Conservation (phyloP, 2,113 vertebrate species). For the Saccopteryx leptura region DNA sequence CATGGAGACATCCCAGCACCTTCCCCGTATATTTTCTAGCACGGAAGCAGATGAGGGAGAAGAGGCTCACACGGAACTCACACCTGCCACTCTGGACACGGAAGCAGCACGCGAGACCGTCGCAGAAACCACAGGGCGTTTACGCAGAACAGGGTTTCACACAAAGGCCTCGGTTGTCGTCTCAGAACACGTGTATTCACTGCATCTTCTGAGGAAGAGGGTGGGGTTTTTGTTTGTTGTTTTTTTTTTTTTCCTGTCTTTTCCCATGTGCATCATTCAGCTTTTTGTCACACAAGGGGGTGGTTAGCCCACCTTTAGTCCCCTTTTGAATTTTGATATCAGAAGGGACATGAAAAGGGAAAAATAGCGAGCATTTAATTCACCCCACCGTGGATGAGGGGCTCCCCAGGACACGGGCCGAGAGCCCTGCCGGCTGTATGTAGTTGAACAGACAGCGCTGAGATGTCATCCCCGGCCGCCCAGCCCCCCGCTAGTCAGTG, state of each 20-base stretch:
- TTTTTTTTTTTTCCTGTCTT: neutral
- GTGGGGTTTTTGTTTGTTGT: neutral
- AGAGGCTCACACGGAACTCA: slow-evolving; percentile 70
- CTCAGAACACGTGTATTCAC: neutral
- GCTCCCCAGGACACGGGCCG: neutral
- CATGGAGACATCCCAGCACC: neutral
- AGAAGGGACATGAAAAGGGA: neutral
- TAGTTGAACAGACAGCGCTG: neutral
- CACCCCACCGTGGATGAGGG: too few relatives aligned
- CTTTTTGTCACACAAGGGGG: neutral
- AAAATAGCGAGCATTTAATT: neutral
- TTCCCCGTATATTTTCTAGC: slow-evolving; percentile 60
- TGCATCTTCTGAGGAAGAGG: neutral
- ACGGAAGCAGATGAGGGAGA: slow-evolving; percentile 72
- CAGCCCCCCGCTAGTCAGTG: neutral
- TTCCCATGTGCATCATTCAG: neutral
- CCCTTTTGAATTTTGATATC: neutral
- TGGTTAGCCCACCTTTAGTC: neutral
- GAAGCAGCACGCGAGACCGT: slow-evolving; percentile 73
- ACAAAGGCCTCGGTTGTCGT: slow-evolving; percentile 4
- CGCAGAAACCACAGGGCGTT: slow-evolving; percentile 59
- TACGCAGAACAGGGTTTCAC: slow-evolving; percentile 71
- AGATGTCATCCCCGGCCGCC: neutral
- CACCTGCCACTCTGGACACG: slow-evolving; percentile 77
- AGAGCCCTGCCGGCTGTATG: neutral